Evolutionary conservation across 23 tunicate genomes (phyloP).

Genomic region (Halocynthia roretzi): DNA sequence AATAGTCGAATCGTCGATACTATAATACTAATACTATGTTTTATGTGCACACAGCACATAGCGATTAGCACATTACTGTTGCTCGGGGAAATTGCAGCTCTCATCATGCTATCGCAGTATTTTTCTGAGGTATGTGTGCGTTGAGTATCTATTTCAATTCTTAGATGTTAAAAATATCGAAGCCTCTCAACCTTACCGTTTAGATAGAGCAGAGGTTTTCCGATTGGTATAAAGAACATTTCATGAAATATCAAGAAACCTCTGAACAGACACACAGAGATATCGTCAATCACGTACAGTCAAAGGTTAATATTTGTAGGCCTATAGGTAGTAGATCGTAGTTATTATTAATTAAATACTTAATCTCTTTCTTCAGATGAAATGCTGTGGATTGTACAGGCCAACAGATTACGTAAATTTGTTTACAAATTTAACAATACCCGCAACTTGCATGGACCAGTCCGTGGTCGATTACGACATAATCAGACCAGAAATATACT

Average conservation of each 20-base stretch:
- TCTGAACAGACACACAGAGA: constrained; percentile 11
- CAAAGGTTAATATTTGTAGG: constrained; percentile 30
- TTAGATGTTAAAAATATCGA: not conserved
- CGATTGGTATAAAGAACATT: constrained; percentile 22
- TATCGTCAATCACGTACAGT: constrained; percentile 49
- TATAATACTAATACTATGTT: too few species aligned
- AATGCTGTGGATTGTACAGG: constrained; percentile 61
- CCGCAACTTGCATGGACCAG: constrained; percentile 42
- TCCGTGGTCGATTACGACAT: constrained; percentile 14
- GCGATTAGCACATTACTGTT: not conserved
- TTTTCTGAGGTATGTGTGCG: constrained; percentile 4
- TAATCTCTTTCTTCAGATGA: constrained; percentile 16
- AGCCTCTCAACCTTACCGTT: too few species aligned
- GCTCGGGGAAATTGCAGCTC: constrained; percentile 6
- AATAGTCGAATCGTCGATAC: too few species aligned
- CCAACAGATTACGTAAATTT: constrained; percentile 26
- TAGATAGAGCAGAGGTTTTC: constrained; percentile 12
- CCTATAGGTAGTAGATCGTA: not conserved
- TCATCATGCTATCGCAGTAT: not conserved
- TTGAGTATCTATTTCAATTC: not conserved
- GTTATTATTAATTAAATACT: not conserved
- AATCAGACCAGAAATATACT: constrained; percentile 29
- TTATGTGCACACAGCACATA: not conserved
- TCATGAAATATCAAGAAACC: constrained; percentile 1
- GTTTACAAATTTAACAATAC: constrained; percentile 14